Base-by-base conservation (phyloP, 2,888 invertebrate species). In the Ariolimax columbianus region DNA sequence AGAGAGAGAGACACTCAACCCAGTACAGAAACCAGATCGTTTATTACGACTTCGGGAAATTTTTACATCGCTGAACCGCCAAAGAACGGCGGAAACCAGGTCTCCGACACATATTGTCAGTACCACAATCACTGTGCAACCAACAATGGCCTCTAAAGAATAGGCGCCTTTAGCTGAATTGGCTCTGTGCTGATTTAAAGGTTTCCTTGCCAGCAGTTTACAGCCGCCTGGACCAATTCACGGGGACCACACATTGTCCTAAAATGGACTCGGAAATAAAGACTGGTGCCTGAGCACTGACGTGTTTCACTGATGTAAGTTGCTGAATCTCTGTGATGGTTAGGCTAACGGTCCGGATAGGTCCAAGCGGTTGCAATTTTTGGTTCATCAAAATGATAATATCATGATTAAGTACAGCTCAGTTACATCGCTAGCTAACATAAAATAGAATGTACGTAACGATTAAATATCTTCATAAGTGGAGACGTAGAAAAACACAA, bases 91-190 rank as follows among this genome's bases (percentile, higher is more conserved):
- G 3, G n/a, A 63, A n/a, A 63, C 59, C 2, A 7, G 59, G 59
- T 11, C 26, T 63, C 6, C 6, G 3, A 3, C 23, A 3, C 33
- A 26, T 38, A 63, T 78, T 78, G 63, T 78, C 78, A 78, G 40
- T 63, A 40, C n/a, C 6, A 78, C 78, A 78, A 78, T 78, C 63
- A 78, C 38, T 36, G 38, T 63, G 4, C 19, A 6, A 17, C 3
- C 38, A 40, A 78, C 78, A 78, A 78, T 47, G 59, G 63, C 26
- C 38, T 55, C 40, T 38, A 38, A 43, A 59, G 78, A 78, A 78
- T 38, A 19, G 63, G 78, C n/a, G 38, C 59, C 78, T 63, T 63
- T 63, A 38, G 78, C 78, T 78, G 59, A 36, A 63, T 36, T 78
- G 63, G 63, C 63, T 59, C 36, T 55, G 77, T 3, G 1, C n/a